Evolutionary conservation across 2,888 invertebrate genomes (phyloP), one percentile per base, ranked within the genome.

Genomic region (Rhogogaster chlorosoma): DNA sequence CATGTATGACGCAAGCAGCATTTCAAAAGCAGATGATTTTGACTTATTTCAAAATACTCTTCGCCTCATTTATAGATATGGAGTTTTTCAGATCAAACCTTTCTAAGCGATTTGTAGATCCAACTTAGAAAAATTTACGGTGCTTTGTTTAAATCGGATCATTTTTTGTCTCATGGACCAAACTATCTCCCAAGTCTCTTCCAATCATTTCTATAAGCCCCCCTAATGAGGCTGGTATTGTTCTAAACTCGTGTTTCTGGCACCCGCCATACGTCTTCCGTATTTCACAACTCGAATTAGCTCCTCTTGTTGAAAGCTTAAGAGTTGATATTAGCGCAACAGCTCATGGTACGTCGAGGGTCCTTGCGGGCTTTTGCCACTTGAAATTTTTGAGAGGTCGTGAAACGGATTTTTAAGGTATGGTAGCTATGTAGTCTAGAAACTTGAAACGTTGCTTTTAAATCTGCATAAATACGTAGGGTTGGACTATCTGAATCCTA

Each of bases 281-380:
- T 26, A 26, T 61, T 67, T 5, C 15, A 67, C 18, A 18, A 67
- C 32, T 15, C 6, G 18, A 26, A 18, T 67, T 67, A 67, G 32
- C 32, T 32, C 67, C 18, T 32, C 32, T 29, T 32, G 29, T 12
- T 7, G 18, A 18, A 18, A 12, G 5, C 32, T 6, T 67, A 32
- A 32, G 26, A 67, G 67, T 67, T 67, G 18, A 67, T 67, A 32
- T 67, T 67, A 67, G 67, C 67, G 15, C 67, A 29, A 67, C 22
- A 67, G 67, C 67, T 67, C 67, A 67, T 67, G 7, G 7, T 67
- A 32, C 29, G 32, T 67, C 7, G 7, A 67, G 67, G 67, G 67
- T 32, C 67, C 32, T 32, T 32, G 67, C 22, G 1, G 32, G 15
- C 67, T 32, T 26, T 67, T 29, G 32, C 67, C 15, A 5, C 7